Conservation (phyloP, 2,888 invertebrate genomes). For the Epinotia bilunana region DNA sequence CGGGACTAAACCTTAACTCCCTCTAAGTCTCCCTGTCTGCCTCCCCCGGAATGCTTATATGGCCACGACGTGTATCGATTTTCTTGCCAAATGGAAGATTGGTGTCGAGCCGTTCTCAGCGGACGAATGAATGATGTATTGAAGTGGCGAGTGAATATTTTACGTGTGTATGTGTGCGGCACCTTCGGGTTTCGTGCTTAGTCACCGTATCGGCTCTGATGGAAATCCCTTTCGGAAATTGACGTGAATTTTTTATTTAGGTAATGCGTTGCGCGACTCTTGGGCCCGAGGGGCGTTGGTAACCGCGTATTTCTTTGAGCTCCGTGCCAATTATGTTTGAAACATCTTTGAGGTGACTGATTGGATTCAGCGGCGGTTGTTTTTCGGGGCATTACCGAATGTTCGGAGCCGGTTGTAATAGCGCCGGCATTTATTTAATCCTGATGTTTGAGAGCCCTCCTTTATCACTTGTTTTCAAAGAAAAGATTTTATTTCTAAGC, state of each 20-base stretch:
- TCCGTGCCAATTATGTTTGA: constrained; percentile 70
- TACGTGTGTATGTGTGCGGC: constrained; percentile 68
- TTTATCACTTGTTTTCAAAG: constrained; percentile 29
- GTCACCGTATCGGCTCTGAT: constrained; percentile 74
- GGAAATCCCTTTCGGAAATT: constrained; percentile 74
- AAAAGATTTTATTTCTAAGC: constrained; percentile 33
- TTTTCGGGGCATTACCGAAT: constrained; percentile 53
- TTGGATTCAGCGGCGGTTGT: constrained; percentile 66
- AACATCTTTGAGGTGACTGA: constrained; percentile 75
- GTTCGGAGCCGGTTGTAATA: constrained; percentile 32
- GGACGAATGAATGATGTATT: constrained; percentile 84
- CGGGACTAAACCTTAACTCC: constrained; percentile 85
- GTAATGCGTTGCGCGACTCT: constrained; percentile 70
- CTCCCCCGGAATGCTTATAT: constrained; percentile 84
- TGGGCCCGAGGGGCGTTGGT: constrained; percentile 47
- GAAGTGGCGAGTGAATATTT: constrained; percentile 79
- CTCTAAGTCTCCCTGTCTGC: constrained; percentile 83
- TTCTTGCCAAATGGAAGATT: constrained; percentile 85
- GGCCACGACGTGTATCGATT: constrained; percentile 85
- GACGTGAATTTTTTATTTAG: constrained; percentile 79
- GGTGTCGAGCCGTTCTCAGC: constrained; percentile 82
- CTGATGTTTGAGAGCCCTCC: constrained; percentile 39
- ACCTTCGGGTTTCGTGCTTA: constrained; percentile 72
- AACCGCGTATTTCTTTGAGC: constrained; percentile 60
- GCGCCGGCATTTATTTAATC: constrained; percentile 40